Base-by-base conservation (phyloP, 30 jellyfish, hydroid and myxozoan species). In the Catostylus mosaicus region DNA sequence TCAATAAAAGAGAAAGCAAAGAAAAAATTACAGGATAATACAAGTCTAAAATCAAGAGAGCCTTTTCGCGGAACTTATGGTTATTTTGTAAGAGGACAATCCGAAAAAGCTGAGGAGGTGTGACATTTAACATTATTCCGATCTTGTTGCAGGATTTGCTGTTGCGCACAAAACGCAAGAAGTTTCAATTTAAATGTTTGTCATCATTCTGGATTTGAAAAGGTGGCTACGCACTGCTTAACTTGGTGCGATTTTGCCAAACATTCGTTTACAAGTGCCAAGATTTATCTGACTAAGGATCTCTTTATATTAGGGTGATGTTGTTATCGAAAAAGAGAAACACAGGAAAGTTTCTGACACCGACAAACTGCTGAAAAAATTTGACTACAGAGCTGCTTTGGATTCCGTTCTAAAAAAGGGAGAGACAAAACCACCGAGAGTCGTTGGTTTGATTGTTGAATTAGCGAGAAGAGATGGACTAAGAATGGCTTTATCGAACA, bases 381-480 rank as follows among this genome's bases (percentile, higher is more conserved):
- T 94, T 52, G 96, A 79, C 11, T 88, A 88, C 69, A 84, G 87
- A 43, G 94, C 74, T 0, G 99, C 97, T 6, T 91, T 94, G 30
- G 96, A 94, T 33, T 36, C 80, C 1, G 97, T 78, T 34, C 68
- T 94, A 10, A 30, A 48, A 34, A 16, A 26, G 14, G 30, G 60
- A 11, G 82, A 75, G 23, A 56, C 31, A 2, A 68, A 60, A n/a
- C 92, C 91, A 47, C 77, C 88, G 22, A 34, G 74, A 27, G 99
- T 94, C 29, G 70, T 94, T 22, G 54, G 96, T 37, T 46, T 94
- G 64, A 10, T 94, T 34, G 45, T 78, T 8, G 99, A 94, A 50
- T 65, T 94, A 33, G 89, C 97, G 57, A 78, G 99, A 45, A 83
- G 99, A 61, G 88, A 88, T 63, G 97, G 93, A 22, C 79, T 94